phyloP scores from a whole-genome alignment of 1,140 invertebrate genomes.

The Orchestia grillus region DNA sequence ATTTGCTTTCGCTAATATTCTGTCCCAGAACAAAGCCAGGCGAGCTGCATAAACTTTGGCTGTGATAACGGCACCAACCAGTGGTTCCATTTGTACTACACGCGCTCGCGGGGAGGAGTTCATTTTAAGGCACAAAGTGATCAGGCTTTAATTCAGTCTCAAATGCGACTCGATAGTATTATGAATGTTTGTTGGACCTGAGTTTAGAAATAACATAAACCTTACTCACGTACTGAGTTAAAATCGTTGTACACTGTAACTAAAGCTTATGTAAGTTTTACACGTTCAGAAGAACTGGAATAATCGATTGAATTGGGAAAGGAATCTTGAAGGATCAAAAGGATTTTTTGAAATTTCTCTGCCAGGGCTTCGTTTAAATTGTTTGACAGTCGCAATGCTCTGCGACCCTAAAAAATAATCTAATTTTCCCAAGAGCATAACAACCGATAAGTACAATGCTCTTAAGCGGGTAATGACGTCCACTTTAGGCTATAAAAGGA shows the following conservation, averaged over 20 bases:
- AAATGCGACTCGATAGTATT: not conserved
- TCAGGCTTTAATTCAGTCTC: not conserved
- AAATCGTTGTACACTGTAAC: not conserved
- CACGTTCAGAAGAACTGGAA: not conserved
- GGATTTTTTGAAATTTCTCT: not conserved
- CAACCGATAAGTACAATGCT: not conserved
- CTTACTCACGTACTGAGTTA: not conserved
- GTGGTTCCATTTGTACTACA: not conserved
- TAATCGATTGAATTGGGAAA: not conserved
- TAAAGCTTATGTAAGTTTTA: not conserved
- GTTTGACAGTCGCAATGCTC: not conserved
- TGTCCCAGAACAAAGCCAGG: not conserved
- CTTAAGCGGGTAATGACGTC: no score
- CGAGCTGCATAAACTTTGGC: not conserved
- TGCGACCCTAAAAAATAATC: no score
- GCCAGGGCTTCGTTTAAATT: not conserved
- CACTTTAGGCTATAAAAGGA: not conserved
- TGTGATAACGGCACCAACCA: not conserved
- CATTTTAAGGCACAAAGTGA: not conserved
- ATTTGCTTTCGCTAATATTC: not conserved
- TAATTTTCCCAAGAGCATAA: no score
- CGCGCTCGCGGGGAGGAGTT: not conserved
- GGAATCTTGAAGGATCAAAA: not conserved
- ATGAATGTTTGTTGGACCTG: not conserved
- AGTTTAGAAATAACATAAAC: not conserved